Conservation (phyloP, 2,888 invertebrate genomes). For the Trissolcus brochymenae region DNA sequence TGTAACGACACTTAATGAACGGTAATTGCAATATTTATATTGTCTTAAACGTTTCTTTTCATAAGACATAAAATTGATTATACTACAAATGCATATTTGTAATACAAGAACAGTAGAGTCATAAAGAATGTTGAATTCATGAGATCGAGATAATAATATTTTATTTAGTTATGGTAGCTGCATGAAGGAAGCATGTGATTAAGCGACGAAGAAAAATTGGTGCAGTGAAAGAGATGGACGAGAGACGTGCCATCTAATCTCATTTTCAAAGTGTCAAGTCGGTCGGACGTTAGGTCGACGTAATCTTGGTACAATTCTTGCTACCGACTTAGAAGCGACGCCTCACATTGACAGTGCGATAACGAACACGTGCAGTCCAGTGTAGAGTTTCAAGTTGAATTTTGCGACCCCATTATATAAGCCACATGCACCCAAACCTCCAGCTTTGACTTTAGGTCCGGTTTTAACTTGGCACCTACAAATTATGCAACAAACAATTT, state of each 20-base stretch:
- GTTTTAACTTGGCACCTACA: too few relatives aligned
- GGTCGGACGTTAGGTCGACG: slow-evolving; percentile 38
- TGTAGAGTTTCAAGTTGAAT: slow-evolving; percentile 28
- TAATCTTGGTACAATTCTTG: slow-evolving; percentile 52
- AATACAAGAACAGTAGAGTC: neutral
- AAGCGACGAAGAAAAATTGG: slow-evolving; percentile 39
- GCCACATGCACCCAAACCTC: too few relatives aligned
- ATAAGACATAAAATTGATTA: slow-evolving; percentile 2
- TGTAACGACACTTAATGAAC: too few relatives aligned
- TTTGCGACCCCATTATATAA: neutral
- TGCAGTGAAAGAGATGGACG: slow-evolving; percentile 45
- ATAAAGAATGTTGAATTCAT: slow-evolving; percentile 12
- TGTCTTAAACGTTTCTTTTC: neutral
- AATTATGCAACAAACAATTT: too few relatives aligned
- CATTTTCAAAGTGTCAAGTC: slow-evolving; percentile 48
- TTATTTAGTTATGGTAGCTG: slow-evolving; percentile 24
- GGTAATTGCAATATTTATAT: too few relatives aligned
- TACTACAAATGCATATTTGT: too few relatives aligned
- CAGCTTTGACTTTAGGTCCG: too few relatives aligned
- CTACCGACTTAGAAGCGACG: slow-evolving; percentile 47
- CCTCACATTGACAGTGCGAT: slow-evolving; percentile 50
- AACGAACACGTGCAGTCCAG: slow-evolving; percentile 46
- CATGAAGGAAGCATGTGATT: slow-evolving; percentile 8
- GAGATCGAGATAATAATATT: slow-evolving; percentile 14
- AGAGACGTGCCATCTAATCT: slow-evolving; percentile 52